These are phyloP conservation scores for Catostomus latipinnis DNA, from an alignment of 2,797 vertebrate species.

Conservation along the genomic window DNA sequence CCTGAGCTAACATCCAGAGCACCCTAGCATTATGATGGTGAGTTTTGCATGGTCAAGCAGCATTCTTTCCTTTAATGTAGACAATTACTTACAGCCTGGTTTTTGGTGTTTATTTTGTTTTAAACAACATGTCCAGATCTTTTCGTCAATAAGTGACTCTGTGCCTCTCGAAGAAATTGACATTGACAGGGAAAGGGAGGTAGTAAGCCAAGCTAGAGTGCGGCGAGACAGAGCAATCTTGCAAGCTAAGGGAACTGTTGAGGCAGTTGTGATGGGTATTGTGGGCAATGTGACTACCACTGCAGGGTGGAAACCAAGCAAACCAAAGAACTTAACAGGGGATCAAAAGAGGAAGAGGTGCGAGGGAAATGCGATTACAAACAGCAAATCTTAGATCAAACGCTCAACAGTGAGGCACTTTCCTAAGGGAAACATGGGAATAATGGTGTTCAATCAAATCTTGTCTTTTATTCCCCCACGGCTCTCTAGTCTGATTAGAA, in stretches of 20 bases:
- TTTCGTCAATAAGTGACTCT: constrained; percentile 16
- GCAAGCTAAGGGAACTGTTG: constrained; percentile 42
- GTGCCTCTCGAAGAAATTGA: constrained; percentile 17
- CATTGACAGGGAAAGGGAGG: constrained; percentile 31
- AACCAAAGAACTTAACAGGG: constrained; percentile 42
- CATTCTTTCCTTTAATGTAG: not conserved
- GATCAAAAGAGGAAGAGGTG: constrained; percentile 59
- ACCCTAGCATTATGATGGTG: not conserved
- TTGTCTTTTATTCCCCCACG: not conserved
- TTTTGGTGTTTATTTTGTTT: not conserved
- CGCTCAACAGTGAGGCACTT: constrained; percentile 58
- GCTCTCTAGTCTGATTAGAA: constrained; percentile 27
- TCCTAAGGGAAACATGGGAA: constrained; percentile 60
- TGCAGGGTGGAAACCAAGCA: constrained; percentile 56
- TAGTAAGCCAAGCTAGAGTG: constrained; percentile 6
- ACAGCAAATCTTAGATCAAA: constrained; percentile 64
- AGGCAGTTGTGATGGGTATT: constrained; percentile 53
- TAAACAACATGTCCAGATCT: constrained; percentile 41
- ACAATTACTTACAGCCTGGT: not conserved
- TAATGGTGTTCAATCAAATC: constrained; percentile 60
- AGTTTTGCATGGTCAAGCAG: not conserved
- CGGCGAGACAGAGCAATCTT: constrained; percentile 23
- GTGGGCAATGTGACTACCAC: constrained; percentile 59
- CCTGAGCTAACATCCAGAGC: not conserved
- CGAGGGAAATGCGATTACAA: constrained; percentile 68